Percentiles rank a stretch among this genome's conserved stretches.
Evolutionary conservation across 2,113 vertebrate genomes (phyloP).

Genomic region (Cyanoderma ruficeps): DNA sequence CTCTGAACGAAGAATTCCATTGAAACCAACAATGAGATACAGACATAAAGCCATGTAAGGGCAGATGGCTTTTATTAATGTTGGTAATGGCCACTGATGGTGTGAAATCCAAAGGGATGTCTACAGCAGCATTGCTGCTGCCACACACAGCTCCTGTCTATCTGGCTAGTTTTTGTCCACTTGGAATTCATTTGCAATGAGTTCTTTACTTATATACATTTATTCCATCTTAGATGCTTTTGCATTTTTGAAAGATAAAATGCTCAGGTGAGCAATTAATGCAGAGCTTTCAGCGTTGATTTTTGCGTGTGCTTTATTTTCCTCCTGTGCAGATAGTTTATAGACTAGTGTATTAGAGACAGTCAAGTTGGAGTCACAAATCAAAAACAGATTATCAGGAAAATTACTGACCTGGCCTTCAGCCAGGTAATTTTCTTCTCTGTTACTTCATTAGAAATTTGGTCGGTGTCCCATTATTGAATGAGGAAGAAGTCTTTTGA

Average conservation of each 20-base stretch:
- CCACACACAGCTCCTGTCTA: neutral
- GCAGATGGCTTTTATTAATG: constrained; percentile 17
- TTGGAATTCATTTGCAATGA: neutral
- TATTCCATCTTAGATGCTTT: neutral
- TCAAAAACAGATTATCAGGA: constrained; percentile 21
- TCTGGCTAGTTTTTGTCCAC: neutral
- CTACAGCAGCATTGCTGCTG: neutral
- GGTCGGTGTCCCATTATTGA: neutral
- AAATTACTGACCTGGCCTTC: constrained; percentile 32
- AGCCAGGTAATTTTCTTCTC: constrained; percentile 29
- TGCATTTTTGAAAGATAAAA: neutral
- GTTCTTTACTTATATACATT: neutral
- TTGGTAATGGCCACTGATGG: neutral
- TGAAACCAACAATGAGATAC: neutral
- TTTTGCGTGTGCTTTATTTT: neutral
- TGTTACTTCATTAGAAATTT: neutral
- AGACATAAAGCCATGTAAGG: neutral
- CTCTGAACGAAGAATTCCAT: neutral
- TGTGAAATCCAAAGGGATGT: neutral
- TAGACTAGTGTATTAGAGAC: neutral
- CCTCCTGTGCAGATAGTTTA: neutral
- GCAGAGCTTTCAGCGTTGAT: neutral
- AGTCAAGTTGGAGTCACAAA: neutral
- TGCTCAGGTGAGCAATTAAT: neutral
- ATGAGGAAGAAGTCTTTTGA: neutral